These are phyloP conservation scores for Cuniculus paca DNA, from an alignment of 2,797 vertebrate species.

Conservation along the genomic window DNA sequence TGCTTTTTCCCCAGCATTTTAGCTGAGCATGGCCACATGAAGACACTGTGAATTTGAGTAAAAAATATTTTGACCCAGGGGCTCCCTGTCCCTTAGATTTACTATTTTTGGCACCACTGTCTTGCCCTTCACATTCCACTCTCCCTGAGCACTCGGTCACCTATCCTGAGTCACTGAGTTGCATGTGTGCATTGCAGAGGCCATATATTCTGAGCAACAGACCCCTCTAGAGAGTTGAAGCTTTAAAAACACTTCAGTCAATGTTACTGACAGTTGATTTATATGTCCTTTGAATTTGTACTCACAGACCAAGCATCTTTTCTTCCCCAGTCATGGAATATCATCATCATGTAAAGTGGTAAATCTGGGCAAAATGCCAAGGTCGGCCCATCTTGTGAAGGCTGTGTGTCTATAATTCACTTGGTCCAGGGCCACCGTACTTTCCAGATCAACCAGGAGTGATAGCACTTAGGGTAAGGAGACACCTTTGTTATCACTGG, in stretches of 20 bases:
- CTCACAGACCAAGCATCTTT: not conserved
- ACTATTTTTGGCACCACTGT: not conserved
- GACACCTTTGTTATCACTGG: not conserved
- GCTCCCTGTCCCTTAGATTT: not conserved
- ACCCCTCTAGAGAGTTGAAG: slow-evolving; percentile 21
- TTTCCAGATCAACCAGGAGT: not conserved
- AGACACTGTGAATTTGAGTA: not conserved
- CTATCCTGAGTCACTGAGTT: not conserved
- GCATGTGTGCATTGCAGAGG: not conserved
- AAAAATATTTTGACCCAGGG: not conserved
- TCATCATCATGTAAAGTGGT: slow-evolving; percentile 24
- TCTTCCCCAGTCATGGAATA: not conserved
- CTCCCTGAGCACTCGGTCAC: not conserved
- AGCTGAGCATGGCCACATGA: not conserved
- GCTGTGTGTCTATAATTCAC: not conserved
- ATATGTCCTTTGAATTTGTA: slow-evolving; percentile 59
- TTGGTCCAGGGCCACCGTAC: not conserved
- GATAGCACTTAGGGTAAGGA: not conserved
- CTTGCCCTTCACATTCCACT: not conserved
- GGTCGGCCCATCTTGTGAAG: not conserved
- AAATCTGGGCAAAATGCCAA: not conserved
- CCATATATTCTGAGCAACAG: not conserved
- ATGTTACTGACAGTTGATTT: slow-evolving; percentile 57
- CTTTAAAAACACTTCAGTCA: slow-evolving; percentile 52
- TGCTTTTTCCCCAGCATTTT: not conserved